Evolutionary conservation across 2,797 vertebrate genomes (phyloP).

Genomic region (Sebastes steindachneri): DNA sequence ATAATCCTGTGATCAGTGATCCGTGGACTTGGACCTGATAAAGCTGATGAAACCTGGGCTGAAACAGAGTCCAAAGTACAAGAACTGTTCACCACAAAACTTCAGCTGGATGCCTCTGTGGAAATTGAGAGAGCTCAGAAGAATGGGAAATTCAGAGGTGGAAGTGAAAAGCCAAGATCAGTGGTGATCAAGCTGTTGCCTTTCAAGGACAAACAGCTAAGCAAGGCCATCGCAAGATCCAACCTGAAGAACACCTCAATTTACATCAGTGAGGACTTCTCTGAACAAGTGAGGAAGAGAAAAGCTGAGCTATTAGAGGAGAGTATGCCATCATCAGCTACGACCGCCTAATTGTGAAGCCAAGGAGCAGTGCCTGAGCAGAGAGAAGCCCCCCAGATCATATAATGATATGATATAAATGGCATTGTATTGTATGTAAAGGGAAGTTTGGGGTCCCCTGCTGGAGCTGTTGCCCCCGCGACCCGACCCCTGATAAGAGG

Average conservation of each 20-base stretch:
- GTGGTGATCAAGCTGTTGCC: not conserved
- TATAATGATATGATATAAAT: not conserved
- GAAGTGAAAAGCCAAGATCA: not conserved
- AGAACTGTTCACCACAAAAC: not conserved
- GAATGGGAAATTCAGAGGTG: not conserved
- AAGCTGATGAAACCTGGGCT: constrained; percentile 4
- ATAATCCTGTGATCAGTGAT: no score
- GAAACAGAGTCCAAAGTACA: not conserved
- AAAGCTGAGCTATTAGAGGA: no score
- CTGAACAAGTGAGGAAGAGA: not conserved
- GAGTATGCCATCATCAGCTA: no score
- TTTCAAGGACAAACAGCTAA: no score
- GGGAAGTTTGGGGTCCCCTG: not conserved
- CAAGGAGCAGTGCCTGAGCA: not conserved
- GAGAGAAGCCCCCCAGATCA: not conserved
- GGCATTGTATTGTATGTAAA: not conserved
- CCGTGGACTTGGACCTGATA: not conserved
- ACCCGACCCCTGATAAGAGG: no score
- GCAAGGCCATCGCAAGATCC: no score
- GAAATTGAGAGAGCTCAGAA: constrained; percentile 5
- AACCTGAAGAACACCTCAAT: not conserved
- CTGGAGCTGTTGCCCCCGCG: not conserved
- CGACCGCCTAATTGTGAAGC: no score
- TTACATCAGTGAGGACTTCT: constrained; percentile 2
- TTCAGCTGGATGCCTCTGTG: not conserved